A percentile compares a stretch with the other conserved stretches of the same genome.
phyloP scores from a whole-genome alignment of 2,797 vertebrate species.

The Dicrostonyx torquatus region DNA sequence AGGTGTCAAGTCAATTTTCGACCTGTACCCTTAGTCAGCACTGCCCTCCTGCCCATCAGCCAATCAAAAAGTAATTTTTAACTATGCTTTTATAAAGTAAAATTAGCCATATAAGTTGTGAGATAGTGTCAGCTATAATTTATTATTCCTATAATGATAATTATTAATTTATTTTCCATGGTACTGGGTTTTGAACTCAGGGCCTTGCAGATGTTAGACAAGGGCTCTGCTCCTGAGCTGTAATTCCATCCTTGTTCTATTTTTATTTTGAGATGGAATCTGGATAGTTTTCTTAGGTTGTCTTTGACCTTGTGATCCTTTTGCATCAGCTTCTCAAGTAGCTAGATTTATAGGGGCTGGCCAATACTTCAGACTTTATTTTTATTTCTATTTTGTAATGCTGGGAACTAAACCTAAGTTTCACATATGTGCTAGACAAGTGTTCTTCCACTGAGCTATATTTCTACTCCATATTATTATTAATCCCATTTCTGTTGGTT shows the following conservation, averaged over 20 bases:
- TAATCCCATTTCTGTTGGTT: not conserved
- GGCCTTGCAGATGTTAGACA: not conserved
- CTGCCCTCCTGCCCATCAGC: not conserved
- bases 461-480: not conserved
- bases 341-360: not conserved
- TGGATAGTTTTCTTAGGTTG: not conserved
- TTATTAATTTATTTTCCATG: not conserved
- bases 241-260: not conserved
- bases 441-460: not conserved
- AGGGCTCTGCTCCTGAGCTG: not conserved
- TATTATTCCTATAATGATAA: not conserved
- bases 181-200: not conserved
- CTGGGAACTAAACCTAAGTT: not conserved
- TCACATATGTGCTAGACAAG: not conserved
- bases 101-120: not conserved
- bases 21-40: not conserved
- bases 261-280: not conserved
- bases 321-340: not conserved
- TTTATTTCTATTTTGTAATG: not conserved
- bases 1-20: not conserved
- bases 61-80: not conserved
- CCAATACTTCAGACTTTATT: not conserved
- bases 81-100: not conserved
- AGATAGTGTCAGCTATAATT: not conserved
- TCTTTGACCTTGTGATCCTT: not conserved